Evolutionary conservation across 2,888 invertebrate species (phyloP), one percentile per base, ranked within the genome.

Genomic region (Entomobrya multifasciata): DNA sequence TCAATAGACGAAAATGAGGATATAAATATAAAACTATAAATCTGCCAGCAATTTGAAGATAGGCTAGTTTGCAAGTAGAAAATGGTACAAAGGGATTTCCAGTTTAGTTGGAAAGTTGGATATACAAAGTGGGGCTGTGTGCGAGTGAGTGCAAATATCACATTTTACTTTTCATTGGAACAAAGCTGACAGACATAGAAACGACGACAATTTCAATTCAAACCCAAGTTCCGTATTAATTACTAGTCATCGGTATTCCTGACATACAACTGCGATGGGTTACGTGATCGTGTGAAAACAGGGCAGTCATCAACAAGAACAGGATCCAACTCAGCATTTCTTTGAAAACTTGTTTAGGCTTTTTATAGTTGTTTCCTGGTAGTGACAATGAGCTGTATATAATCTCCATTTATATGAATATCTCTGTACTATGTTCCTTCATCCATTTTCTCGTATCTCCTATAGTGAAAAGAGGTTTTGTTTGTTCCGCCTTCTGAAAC

Each of bases 221-320:
- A 74, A 57, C 83, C 67, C 77, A 78, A 55, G 70, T 72, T 76
- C 27, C 70, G 79, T 85, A 85, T 85, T 85, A 85, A 85, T 85
- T 85, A 85, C 85, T 62, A 72, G 52, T 78, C 60, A 79, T 85
- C 78, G 78, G 85, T 72, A 78, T 85, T 78, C 85, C 57, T 72
- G 30, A 70, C 85, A 60, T 77, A 36, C 17, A 47, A 72, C 70
- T 25, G 25, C 22, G 85, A 85, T 70, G 70, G 78, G 78, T 22
- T 79, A 79, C 78, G 79, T 85, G 85, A 47, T 55, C 47, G 27
- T 72, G 49, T n/a, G 70, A 76, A 60, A 79, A 85, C 17, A 83
- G 52, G 52, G 41, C 27, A 52, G 41, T 77, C 44, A 65, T 60
- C 77, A 78, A 49, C 78, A 62, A 65, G 65, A 67, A 52, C 80